These are phyloP conservation scores for Trachurus trachurus DNA, from an alignment of 2,797 vertebrate species.

Conservation along the genomic window DNA sequence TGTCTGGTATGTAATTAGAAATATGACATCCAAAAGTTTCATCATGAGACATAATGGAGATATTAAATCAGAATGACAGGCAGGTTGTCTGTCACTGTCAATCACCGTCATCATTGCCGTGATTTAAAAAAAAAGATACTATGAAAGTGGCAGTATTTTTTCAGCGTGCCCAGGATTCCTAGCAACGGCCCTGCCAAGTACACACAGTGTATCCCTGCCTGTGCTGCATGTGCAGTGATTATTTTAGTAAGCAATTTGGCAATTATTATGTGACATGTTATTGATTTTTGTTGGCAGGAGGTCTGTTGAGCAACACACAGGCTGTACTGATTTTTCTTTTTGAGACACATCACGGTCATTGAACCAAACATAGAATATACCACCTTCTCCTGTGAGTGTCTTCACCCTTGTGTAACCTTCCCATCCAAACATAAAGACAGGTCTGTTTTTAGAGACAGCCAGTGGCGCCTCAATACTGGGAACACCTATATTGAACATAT, in stretches of 20 bases:
- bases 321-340: neutral
- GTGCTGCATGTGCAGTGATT: neutral
- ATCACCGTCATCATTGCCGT: too few relatives aligned
- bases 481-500: conserved; percentile 32
- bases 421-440: conserved; percentile 10
- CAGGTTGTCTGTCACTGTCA: too few relatives aligned
- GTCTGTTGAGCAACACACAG: neutral
- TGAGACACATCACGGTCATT: neutral
- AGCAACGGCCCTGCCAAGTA: too few relatives aligned
- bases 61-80: too few relatives aligned
- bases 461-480: conserved; percentile 1
- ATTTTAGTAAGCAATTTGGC: neutral
- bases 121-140: too few relatives aligned
- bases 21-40: too few relatives aligned
- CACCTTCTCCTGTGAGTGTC: neutral
- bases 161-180: too few relatives aligned
- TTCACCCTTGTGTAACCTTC: conserved; percentile 11
- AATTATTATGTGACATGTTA: too few relatives aligned
- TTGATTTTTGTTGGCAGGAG: neutral
- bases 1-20: too few relatives aligned
- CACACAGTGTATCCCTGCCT: too few relatives aligned
- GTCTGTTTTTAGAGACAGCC: conserved; percentile 21
- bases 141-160: too few relatives aligned
- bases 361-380: neutral
- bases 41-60: too few relatives aligned